Evolutionary conservation across 2,797 vertebrate genomes (phyloP).

Genomic region (Phoeniculus purpureus): DNA sequence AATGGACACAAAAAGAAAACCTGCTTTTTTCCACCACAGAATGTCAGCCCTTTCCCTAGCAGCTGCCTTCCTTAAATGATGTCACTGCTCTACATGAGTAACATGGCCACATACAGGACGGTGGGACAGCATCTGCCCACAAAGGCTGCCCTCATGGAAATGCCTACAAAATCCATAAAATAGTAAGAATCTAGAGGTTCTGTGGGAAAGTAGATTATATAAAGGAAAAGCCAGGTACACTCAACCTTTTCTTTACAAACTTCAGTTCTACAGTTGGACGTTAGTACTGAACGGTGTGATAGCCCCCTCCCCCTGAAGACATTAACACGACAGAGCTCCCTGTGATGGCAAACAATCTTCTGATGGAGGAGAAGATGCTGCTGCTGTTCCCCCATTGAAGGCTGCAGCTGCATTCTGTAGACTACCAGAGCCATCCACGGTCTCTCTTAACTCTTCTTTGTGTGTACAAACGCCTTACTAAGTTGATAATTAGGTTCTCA

Average conservation of each 20-base stretch:
- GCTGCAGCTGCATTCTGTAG: not conserved
- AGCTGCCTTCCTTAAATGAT: not conserved
- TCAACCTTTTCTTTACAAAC: not conserved
- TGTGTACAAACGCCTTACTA: not conserved
- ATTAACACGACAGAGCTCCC: not conserved
- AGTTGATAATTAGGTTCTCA: not conserved
- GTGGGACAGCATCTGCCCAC: not conserved
- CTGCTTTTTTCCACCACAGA: rapidly evolving
- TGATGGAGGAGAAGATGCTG: not conserved
- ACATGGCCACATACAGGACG: not conserved
- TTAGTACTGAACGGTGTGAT: not conserved
- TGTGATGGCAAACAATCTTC: not conserved
- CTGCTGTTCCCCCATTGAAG: not conserved
- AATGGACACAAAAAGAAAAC: not conserved
- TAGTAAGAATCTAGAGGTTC: not conserved
- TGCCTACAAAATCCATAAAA: not conserved
- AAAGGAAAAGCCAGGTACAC: not conserved
- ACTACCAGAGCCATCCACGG: not conserved
- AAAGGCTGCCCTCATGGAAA: not conserved
- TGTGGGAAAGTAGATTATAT: not conserved
- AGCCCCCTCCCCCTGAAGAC: not conserved
- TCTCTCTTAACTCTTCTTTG: not conserved
- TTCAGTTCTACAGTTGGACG: not conserved
- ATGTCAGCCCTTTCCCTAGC: not conserved
- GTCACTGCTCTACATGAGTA: not conserved